Evolutionary conservation across 2,797 vertebrate species (phyloP).

Genomic region (Brachyrhaphis roseni): DNA sequence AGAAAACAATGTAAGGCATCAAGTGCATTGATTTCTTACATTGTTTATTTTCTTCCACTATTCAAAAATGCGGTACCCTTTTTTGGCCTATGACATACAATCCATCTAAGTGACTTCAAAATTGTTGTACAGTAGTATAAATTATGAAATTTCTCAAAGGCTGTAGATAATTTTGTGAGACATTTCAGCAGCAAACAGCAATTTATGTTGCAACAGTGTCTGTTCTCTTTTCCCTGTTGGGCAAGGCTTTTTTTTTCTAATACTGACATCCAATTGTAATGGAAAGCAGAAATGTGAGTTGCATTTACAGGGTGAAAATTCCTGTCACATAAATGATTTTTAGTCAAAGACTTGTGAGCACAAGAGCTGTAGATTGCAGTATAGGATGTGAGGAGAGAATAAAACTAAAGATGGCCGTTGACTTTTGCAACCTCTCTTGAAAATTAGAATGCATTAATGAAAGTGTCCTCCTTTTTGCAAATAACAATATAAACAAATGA

Average conservation of each 20-base stretch:
- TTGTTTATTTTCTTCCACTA: not conserved
- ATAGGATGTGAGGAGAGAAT: not conserved
- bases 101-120: not conserved
- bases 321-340: conserved; percentile 25
- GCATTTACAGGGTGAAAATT: conserved; percentile 19
- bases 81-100: not conserved
- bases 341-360: not conserved
- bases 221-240: conserved; percentile 10
- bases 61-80: not conserved
- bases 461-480: conserved; percentile 50
- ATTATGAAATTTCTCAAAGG: not conserved
- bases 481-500: conserved; percentile 78
- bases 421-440: conserved; percentile 54
- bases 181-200: not conserved
- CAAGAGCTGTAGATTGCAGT: not conserved
- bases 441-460: conserved; percentile 68
- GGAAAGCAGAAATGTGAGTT: conserved; percentile 25
- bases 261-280: conserved; percentile 19
- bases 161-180: not conserved
- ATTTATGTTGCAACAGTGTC: not conserved
- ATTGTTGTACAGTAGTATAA: not conserved
- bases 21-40: too few relatives aligned
- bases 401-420: conserved; percentile 41
- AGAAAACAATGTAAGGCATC: not conserved
- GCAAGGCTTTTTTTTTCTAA: conserved; percentile 18